A percentile compares a stretch with the other conserved stretches of the same genome.
phyloP scores from a whole-genome alignment of 2,113 vertebrate genomes.

The Picathartes gymnocephalus region DNA sequence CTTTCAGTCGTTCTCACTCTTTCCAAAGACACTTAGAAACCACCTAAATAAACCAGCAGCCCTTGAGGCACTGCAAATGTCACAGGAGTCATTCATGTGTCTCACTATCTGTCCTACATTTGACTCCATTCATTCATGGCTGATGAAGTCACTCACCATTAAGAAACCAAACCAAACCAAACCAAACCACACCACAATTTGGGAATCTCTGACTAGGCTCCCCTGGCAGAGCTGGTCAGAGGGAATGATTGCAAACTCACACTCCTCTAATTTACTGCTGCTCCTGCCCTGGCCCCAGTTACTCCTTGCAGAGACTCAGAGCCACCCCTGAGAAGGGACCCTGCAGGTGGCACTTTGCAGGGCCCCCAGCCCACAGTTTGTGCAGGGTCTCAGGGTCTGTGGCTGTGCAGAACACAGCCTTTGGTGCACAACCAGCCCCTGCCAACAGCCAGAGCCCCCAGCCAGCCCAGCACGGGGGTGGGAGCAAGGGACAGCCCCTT shows the following conservation, averaged over 20 bases:
- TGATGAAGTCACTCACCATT: constrained; percentile 65
- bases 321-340: not conserved
- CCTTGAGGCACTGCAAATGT: constrained; percentile 58
- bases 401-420: not conserved
- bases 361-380: not conserved
- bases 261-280: constrained; percentile 10
- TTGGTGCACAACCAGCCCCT: not conserved
- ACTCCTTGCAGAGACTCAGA: not conserved
- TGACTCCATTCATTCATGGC: constrained; percentile 53
- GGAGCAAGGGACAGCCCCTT: not conserved
- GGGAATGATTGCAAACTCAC: not conserved
- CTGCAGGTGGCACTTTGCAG: not conserved
- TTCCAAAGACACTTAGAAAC: constrained; percentile 64
- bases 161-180: constrained; percentile 51
- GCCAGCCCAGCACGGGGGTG: not conserved
- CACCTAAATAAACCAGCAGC: constrained; percentile 63
- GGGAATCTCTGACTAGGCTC: constrained; percentile 45
- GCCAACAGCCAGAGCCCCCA: not conserved
- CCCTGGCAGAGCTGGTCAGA: constrained; percentile 8
- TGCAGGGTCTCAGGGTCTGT: not conserved
- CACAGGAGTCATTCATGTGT: constrained; percentile 63
- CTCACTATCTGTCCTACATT: constrained; percentile 56
- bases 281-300: not conserved
- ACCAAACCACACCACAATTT: constrained; percentile 15
- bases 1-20: constrained; percentile 41